These are phyloP conservation scores for Heliconius charithonia DNA, from an alignment of 2,888 invertebrate genomes.

Conservation along the genomic window DNA sequence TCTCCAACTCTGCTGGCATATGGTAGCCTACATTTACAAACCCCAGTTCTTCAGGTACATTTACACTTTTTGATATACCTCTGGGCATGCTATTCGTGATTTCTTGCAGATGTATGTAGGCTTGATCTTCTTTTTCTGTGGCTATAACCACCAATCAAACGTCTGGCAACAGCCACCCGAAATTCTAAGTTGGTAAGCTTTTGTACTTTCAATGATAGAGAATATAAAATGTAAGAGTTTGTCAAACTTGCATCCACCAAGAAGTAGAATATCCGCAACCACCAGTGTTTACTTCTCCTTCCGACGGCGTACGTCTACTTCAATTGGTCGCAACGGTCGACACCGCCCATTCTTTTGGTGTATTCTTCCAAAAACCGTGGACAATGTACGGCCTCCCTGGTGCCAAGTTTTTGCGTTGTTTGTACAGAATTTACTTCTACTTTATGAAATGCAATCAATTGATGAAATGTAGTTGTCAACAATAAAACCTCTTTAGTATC, in stretches of 20 bases:
- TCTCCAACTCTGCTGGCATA: slow-evolving; percentile 39
- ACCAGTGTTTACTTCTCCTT: neutral
- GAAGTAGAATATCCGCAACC: neutral
- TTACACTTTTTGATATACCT: slow-evolving; percentile 3
- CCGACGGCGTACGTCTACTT: neutral
- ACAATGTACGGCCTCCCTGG: slow-evolving; percentile 27
- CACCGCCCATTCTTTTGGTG: slow-evolving; percentile 17
- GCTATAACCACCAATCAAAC: too few relatives aligned
- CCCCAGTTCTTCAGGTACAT: slow-evolving; percentile 47
- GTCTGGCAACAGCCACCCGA: too few relatives aligned
- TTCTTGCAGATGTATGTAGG: too few relatives aligned
- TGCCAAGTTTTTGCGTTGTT: slow-evolving; percentile 39
- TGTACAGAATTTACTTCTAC: slow-evolving; percentile 41
- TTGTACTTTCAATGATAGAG: too few relatives aligned
- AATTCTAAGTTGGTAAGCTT: too few relatives aligned
- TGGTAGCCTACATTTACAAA: slow-evolving; percentile 49
- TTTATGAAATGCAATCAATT: slow-evolving; percentile 40
- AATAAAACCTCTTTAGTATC: slow-evolving; percentile 46
- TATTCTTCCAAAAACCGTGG: slow-evolving; percentile 42
- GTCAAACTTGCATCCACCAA: neutral
- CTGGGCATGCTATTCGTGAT: too few relatives aligned
- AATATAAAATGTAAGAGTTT: too few relatives aligned
- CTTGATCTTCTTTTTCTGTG: neutral
- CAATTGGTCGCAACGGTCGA: too few relatives aligned
- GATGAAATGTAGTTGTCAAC: slow-evolving; percentile 51